phyloP scores from a whole-genome alignment of 2,888 invertebrate genomes.

The Protonemura montana region DNA sequence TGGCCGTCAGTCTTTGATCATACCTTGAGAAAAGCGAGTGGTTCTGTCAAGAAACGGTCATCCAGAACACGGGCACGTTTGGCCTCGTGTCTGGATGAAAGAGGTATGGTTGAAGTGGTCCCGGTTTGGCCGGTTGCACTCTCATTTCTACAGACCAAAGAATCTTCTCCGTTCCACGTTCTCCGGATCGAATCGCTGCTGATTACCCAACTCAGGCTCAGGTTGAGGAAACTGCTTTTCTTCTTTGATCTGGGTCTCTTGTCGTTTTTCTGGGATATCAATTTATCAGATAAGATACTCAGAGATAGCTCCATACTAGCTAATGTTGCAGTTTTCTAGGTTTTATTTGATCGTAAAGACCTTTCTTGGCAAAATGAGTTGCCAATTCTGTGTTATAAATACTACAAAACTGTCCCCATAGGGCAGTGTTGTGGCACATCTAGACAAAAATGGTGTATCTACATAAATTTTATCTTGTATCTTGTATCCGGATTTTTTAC shows the following conservation, averaged over 20 bases:
- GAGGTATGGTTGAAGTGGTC: not conserved
- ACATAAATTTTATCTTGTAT: too few species aligned
- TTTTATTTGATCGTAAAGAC: too few species aligned
- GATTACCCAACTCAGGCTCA: not conserved
- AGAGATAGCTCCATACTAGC: too few species aligned
- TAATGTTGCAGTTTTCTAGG: too few species aligned
- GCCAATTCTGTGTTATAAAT: too few species aligned
- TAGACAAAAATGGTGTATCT: too few species aligned
- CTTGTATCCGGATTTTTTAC: too few species aligned
- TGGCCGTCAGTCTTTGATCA: not conserved
- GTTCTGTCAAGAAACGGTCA: not conserved
- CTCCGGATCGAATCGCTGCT: not conserved
- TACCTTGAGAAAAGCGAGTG: not conserved
- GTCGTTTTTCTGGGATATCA: not conserved
- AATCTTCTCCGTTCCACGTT: not conserved
- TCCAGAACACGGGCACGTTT: too few species aligned
- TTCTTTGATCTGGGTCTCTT: not conserved
- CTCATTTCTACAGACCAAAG: not conserved
- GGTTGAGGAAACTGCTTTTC: not conserved
- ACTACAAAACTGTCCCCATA: too few species aligned
- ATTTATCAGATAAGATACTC: too few species aligned
- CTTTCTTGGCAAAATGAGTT: too few species aligned
- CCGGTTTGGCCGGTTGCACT: not conserved
- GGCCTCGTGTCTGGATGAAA: not conserved
- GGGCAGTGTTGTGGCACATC: too few species aligned